Base-by-base conservation (phyloP, 2,888 invertebrate genomes). In the Bhutanitis thaidina region DNA sequence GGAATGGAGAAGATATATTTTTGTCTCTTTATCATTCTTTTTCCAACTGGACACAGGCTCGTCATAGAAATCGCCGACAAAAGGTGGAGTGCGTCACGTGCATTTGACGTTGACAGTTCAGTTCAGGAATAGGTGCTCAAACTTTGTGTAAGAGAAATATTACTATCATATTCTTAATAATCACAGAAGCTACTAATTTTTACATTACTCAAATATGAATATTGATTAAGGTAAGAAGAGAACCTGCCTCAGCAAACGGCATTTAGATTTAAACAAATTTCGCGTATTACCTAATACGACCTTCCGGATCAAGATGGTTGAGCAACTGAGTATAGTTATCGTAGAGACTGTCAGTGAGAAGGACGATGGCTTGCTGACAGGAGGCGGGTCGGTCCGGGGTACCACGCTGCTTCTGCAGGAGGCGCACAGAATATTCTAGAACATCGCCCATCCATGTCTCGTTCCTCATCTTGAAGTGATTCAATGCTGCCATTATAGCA, bases 311-410 rank as follows among this genome's bases (percentile, higher is more conserved):
- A 1, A 82, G 52, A 1, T 62, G 54, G 8, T 64, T 58, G 69
- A 88, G 71, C 8, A 75, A 50, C 0, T 67, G 62, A 0, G 83
- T 80, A 45, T 62, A 80, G 54, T 88, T 85, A 3, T 59, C 69
- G 32, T 84, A 73, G 3, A 89, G 59, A 32, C 77, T 81, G 55
- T 89, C 89, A 0, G 86, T 78, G 8, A 89, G 59, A n/a, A 89
- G 58, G 3, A 89, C 77, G 35, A 89, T 82, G 3, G 84, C 89
- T 57, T 89, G 89, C 56, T 89, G 89, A 53, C 89, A 89, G 0
- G 87, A 72, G 0, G 61, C 63, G 1, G 80, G 75, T 0, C 74
- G 69, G 12, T 74, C 74, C 0, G 59, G 53, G 0, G 59, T 55
- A 0, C 44, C 54, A 0, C 62, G 65, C 45, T 80, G 77, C 1